Conservation (phyloP, 2,113 vertebrate species). For the Pogonocichla stellata region DNA sequence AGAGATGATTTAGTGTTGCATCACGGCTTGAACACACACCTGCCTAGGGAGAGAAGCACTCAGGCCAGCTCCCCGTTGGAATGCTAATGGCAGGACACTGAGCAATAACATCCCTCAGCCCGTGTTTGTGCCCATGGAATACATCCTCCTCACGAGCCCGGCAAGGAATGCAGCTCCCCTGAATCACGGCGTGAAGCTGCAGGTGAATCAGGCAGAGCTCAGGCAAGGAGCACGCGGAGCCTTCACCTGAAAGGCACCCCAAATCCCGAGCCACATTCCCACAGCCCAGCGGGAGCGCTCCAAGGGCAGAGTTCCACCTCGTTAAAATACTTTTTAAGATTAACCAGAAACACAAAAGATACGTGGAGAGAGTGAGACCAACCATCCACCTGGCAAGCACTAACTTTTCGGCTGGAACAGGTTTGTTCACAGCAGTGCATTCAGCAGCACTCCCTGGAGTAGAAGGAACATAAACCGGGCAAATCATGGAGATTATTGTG, state of each 20-base stretch:
- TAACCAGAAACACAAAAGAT: not conserved
- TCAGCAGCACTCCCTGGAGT: not conserved
- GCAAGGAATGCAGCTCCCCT: not conserved
- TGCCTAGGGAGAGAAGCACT: not conserved
- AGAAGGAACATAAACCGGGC: not conserved
- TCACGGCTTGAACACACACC: not conserved
- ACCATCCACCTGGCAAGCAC: not conserved
- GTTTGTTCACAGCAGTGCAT: not conserved
- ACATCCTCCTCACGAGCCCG: not conserved
- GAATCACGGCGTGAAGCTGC: not conserved
- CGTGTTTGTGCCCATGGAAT: not conserved
- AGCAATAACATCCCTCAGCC: not conserved
- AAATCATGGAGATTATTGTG: not conserved
- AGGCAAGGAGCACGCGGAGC: not conserved
- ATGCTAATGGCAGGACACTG: not conserved
- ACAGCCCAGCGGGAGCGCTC: not conserved
- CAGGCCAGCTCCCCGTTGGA: not conserved
- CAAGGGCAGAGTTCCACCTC: not conserved
- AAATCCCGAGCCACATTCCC: not conserved
- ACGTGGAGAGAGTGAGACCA: accelerated
- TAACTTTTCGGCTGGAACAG: not conserved
- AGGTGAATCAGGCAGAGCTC: slow-evolving; percentile 18
- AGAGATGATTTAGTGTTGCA: not conserved
- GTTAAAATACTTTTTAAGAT: not conserved
- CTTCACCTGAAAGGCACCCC: not conserved